Base-by-base conservation (phyloP, 2,797 vertebrate species). In the Potorous gilbertii region DNA sequence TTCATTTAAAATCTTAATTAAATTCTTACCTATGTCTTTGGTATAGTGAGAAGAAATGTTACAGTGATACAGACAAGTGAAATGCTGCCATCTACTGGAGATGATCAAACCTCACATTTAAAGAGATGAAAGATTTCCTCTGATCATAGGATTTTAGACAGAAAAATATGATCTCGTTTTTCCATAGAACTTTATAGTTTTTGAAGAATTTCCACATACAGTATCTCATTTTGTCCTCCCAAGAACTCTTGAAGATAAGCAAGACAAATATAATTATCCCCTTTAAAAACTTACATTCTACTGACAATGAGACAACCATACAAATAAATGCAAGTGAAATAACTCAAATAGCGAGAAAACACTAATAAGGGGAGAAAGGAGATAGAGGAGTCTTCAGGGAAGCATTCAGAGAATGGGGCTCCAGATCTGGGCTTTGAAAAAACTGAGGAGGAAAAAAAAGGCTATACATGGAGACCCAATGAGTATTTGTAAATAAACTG, bases 81-180 rank as follows among this genome's bases (percentile, higher is more conserved):
- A 97, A 96, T 34, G 96, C 98, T 98, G 98, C 98, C 98, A 98
- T 97, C 98, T 96, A 97, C 98, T 98, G 98, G 98, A 94, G 95
- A 94, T 0, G 13, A 81, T 57, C 40, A 18, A 56, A 90, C 54
- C 92, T 94, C 87, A 34, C 46, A 91, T 91, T 59, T 74, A 28
- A 90, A 97, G 92, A 93, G 21, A 89, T 0, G 1, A 4, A 9
- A 66, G 92, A 81, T 94, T 87, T 59, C 56, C 0, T 34, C 74
- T 87, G 50, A 55, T 3, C 66, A 46, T 4, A 50, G 40, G 74
- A 87, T 50, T 93, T 94, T 96, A 95, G 40, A 8, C 90, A n/a
- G 46, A 92, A 96, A 31, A 95, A 81, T 9, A 87, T 46, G 27
- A 46, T 50, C 50, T 50, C 1, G 27, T 24, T 87, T 46, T 87